Conservation (phyloP, 2,888 invertebrate species). For the Argyresthia albistria region DNA sequence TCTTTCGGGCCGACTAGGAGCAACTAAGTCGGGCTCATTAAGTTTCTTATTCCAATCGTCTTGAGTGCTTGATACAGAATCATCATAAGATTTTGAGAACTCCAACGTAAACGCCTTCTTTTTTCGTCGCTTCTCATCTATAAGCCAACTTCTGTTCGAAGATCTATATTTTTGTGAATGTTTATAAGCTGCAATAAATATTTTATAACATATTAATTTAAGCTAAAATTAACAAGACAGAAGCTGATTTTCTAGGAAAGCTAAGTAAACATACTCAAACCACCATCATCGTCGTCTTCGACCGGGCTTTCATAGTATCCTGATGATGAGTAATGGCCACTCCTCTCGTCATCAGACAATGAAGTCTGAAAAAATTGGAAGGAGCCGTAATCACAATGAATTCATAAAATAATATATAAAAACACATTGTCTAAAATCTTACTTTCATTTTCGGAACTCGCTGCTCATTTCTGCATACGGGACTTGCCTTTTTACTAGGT, state of each 20-base stretch:
- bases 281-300: constrained; percentile 75
- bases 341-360: constrained; percentile 78
- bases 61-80: constrained; percentile 65
- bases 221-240: background rate
- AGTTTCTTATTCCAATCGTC: constrained; percentile 56
- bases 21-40: constrained; percentile 37
- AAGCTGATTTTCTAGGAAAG: too few species aligned
- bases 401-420: too few species aligned
- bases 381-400: too few species aligned
- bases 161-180: constrained; percentile 65
- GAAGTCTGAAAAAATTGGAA: constrained; percentile 58
- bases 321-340: constrained; percentile 80
- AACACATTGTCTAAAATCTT: constrained; percentile 8
- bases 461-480: constrained; percentile 38
- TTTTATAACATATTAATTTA: background rate
- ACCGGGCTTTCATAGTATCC: constrained; percentile 83
- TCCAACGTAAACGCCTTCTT: constrained; percentile 85
- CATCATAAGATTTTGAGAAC: constrained; percentile 74
- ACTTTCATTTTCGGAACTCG: constrained; percentile 57
- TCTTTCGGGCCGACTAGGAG: constrained; percentile 42
- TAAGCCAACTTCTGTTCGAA: constrained; percentile 69
- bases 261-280: constrained; percentile 44
- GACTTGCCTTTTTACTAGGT: constrained; percentile 31
- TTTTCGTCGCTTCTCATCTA: constrained; percentile 80
- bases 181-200: constrained; percentile 45